These are phyloP conservation scores for Sympetrum striolatum DNA, from an alignment of 2,888 invertebrate genomes.

Conservation along the genomic window DNA sequence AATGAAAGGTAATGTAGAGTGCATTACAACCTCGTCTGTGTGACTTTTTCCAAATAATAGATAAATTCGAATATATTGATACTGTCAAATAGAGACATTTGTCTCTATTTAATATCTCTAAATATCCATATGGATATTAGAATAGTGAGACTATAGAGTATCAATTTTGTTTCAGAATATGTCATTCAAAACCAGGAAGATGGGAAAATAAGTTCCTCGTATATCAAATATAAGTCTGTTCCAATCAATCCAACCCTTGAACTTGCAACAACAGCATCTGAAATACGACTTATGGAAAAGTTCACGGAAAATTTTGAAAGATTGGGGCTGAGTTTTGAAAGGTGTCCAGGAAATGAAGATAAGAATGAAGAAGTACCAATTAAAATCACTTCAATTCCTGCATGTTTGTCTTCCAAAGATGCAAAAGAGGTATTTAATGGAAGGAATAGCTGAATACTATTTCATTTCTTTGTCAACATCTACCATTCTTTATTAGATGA, in stretches of 20 bases:
- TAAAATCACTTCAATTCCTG: slow-evolving; percentile 66
- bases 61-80: too few species aligned
- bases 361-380: slow-evolving; percentile 58
- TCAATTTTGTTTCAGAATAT: slow-evolving; percentile 59
- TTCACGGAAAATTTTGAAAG: slow-evolving; percentile 64
- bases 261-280: slow-evolving; percentile 58
- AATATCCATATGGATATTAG: too few species aligned
- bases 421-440: slow-evolving; percentile 61
- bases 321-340: slow-evolving; percentile 66
- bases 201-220: too few species aligned
- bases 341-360: slow-evolving; percentile 50
- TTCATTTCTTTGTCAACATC: neutral
- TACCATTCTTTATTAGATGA: neutral
- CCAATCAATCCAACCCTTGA: slow-evolving; percentile 52
- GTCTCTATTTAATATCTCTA: too few species aligned
- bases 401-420: slow-evolving; percentile 67
- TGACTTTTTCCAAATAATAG: too few species aligned
- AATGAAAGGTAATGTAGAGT: slow-evolving; percentile 67
- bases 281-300: slow-evolving; percentile 64
- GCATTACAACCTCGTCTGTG: too few species aligned
- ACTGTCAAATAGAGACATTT: too few species aligned
- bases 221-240: slow-evolving; percentile 47
- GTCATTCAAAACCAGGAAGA: too few species aligned
- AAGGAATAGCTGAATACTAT: neutral
- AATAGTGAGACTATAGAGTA: too few species aligned